phyloP scores from a whole-genome alignment of 1,140 invertebrate species.

The Anastatus disparis region DNA sequence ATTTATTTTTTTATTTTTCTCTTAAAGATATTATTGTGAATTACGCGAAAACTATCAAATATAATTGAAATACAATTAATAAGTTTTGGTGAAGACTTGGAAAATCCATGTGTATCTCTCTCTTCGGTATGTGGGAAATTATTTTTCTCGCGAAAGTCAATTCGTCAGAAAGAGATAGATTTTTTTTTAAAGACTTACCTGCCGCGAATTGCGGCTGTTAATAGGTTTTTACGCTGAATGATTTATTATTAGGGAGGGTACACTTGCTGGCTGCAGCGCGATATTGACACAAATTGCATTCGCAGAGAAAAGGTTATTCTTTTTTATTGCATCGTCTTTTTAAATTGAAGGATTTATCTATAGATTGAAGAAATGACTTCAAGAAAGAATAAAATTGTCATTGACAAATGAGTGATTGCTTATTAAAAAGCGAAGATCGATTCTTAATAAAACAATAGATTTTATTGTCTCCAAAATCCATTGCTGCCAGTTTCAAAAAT shows the following conservation, averaged over 20 bases:
- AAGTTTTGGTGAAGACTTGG: neutral
- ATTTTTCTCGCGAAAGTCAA: neutral
- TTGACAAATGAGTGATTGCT: neutral
- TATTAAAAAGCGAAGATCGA: no score
- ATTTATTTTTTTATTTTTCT: neutral
- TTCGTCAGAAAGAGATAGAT: neutral
- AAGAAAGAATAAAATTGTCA: neutral
- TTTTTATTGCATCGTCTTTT: slow-evolving; percentile 4
- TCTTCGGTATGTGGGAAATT: neutral
- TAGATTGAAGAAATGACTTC: neutral
- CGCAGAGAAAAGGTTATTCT: neutral
- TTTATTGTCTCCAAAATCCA: no score
- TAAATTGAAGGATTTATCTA: neutral
- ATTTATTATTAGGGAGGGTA: slow-evolving; percentile 2
- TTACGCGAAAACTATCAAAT: neutral
- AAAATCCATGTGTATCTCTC: neutral
- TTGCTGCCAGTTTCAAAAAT: no score
- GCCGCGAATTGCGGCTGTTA: slow-evolving; percentile 1
- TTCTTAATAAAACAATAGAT: no score
- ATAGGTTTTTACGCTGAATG: slow-evolving; percentile 15
- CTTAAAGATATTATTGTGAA: no score
- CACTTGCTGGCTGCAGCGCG: neutral
- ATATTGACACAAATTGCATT: slow-evolving; percentile 7
- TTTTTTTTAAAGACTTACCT: neutral
- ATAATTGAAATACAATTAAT: neutral